Conservation (phyloP, 2,113 vertebrate genomes). For the Forbesichthys agassizii region DNA sequence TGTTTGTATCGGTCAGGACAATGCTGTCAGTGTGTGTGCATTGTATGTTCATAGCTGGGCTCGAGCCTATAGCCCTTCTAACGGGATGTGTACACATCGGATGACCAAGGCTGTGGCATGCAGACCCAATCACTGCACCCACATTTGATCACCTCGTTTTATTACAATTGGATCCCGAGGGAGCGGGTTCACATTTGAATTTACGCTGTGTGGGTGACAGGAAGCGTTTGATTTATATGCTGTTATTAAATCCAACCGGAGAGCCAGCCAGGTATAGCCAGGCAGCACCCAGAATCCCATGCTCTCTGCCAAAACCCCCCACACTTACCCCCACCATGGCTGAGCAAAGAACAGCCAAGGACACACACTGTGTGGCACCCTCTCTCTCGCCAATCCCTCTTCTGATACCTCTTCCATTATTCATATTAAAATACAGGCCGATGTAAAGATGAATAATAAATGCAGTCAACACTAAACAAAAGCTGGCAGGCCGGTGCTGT, state of each 20-base stretch:
- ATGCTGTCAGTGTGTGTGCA: conserved; percentile 26
- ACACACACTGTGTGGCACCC: conserved; percentile 74
- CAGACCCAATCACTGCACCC: conserved; percentile 76
- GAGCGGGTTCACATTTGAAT: conserved; percentile 71
- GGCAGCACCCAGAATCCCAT: conserved; percentile 56
- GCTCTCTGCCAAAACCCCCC: conserved; percentile 42
- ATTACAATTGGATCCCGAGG: conserved; percentile 82
- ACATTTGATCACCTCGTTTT: conserved; percentile 81
- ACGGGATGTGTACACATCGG: conserved; percentile 45
- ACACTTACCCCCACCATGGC: conserved; percentile 49
- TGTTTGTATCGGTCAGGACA: background rate
- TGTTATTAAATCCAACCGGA: conserved; percentile 76
- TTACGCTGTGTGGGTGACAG: conserved; percentile 78
- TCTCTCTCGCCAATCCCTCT: conserved; percentile 72
- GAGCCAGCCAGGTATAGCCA: conserved; percentile 50
- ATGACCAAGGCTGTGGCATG: conserved; percentile 58
- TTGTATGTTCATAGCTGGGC: conserved; percentile 23
- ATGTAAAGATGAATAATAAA: conserved; percentile 82
- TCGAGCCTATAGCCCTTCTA: conserved; percentile 44
- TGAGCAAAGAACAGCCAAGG: conserved; percentile 68
- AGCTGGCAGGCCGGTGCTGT: conserved; percentile 63
- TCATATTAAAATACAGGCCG: conserved; percentile 80
- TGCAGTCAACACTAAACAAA: conserved; percentile 79
- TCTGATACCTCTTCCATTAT: conserved; percentile 81
- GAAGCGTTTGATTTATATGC: conserved; percentile 81